Evolutionary conservation across 2,113 vertebrate species (phyloP).

Genomic region (Synodontis membranacea): DNA sequence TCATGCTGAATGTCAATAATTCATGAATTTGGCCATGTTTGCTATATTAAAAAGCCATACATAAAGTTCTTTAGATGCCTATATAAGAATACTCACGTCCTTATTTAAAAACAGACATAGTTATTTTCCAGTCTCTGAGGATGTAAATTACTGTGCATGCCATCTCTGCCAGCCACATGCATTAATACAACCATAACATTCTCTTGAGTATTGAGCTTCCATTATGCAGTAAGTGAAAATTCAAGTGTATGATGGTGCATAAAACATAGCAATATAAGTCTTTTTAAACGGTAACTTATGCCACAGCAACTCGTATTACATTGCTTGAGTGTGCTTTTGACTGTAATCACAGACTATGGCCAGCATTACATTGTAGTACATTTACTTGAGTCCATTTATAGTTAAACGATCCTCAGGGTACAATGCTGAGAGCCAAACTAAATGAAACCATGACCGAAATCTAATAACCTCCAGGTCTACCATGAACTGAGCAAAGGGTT

Average conservation of each 20-base stretch:
- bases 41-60: background rate
- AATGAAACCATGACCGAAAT: background rate
- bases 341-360: background rate
- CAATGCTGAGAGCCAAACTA: background rate
- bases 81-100: background rate
- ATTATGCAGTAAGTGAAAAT: background rate
- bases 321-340: constrained; percentile 3
- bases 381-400: constrained; percentile 5
- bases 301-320: background rate
- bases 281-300: background rate
- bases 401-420: constrained; percentile 1
- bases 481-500: background rate
- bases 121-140: background rate
- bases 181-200: background rate
- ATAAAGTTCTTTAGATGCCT: background rate
- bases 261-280: background rate
- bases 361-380: background rate
- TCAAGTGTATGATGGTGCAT: background rate
- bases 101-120: background rate
- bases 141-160: background rate
- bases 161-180: background rate
- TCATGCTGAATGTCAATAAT: background rate
- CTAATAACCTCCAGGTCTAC: constrained; percentile 2
- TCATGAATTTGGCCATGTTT: background rate
- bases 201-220: background rate